Evolutionary conservation across 2,888 invertebrate species (phyloP).

Genomic region (Mythimna ferrago): DNA sequence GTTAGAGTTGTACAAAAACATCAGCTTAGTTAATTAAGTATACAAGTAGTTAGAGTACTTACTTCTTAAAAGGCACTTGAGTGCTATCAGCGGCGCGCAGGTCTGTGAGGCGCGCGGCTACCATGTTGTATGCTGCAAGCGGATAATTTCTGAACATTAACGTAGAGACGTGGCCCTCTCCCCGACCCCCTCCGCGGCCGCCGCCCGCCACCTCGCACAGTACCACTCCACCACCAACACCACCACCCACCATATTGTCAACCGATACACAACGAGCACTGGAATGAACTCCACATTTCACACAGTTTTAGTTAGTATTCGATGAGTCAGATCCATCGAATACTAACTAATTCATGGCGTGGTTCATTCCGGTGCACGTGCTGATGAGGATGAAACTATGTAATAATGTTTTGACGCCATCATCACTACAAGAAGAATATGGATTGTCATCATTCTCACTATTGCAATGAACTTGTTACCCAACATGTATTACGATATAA

Average conservation of each 20-base stretch:
- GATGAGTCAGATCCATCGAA: neutral
- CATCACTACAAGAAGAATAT: constrained; percentile 33
- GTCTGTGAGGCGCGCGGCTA: constrained; percentile 98
- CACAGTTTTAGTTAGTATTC: too few species aligned
- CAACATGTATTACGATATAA: constrained; percentile 19
- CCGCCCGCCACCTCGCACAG: constrained; percentile 70
- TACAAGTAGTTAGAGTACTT: constrained; percentile 87
- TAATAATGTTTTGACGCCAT: constrained; percentile 31
- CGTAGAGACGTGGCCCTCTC: constrained; percentile 78
- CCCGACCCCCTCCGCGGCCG: constrained; percentile 63
- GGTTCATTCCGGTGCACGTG: constrained; percentile 44
- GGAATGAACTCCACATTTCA: constrained; percentile 42
- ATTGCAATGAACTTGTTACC: constrained; percentile 13
- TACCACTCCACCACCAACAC: constrained; percentile 83
- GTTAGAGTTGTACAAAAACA: constrained; percentile 30
- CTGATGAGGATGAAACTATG: constrained; percentile 40
- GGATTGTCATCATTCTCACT: neutral
- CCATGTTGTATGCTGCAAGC: constrained; percentile 99
- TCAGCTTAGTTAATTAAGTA: neutral
- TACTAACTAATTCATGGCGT: neutral
- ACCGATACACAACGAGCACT: constrained; percentile 76
- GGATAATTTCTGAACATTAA: constrained; percentile 92
- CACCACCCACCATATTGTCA: constrained; percentile 89
- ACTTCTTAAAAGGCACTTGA: constrained; percentile 99
- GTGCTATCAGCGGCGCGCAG: constrained; percentile 98